Evolutionary conservation across 2,113 vertebrate species (phyloP).

Genomic region (Micronisus gabar): DNA sequence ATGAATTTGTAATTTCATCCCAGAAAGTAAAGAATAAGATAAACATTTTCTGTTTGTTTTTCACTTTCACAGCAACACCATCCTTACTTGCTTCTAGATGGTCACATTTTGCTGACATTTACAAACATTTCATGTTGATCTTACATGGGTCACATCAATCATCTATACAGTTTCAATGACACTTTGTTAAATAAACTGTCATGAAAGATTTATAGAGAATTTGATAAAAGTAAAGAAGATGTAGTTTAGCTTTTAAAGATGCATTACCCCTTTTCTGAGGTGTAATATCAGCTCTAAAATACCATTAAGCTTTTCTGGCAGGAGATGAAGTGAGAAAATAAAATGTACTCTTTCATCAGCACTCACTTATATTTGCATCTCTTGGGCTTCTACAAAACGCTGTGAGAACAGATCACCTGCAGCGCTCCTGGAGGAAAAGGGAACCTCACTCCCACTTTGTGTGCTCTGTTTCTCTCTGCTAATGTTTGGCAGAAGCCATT

Average conservation of each 20-base stretch:
- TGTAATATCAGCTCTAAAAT: conserved; percentile 74
- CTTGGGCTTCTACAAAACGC: background rate
- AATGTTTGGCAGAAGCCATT: background rate
- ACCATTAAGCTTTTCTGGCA: conserved; percentile 66
- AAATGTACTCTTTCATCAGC: conserved; percentile 26
- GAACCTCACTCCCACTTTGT: background rate
- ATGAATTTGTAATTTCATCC: conserved; percentile 74
- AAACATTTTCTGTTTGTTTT: conserved; percentile 78
- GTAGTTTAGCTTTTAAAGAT: conserved; percentile 80
- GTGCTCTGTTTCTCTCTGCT: background rate
- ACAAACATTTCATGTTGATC: conserved; percentile 86
- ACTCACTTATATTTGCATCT: conserved; percentile 56
- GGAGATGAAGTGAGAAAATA: conserved; percentile 59
- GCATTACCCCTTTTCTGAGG: conserved; percentile 73
- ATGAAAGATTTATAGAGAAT: conserved; percentile 86
- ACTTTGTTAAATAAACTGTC: conserved; percentile 86
- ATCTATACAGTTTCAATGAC: conserved; percentile 81
- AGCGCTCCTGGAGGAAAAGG: background rate
- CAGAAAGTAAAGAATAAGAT: conserved; percentile 67
- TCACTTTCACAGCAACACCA: conserved; percentile 69
- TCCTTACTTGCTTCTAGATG: conserved; percentile 74
- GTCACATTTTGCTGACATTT: conserved; percentile 83
- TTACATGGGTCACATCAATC: conserved; percentile 81
- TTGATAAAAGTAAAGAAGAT: conserved; percentile 85
- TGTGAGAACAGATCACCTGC: background rate